Percentiles rank a stretch among this genome's conserved stretches.
These are phyloP conservation scores for Crotalus helleri DNA, from an alignment of 2,113 vertebrate species.

Conservation along the genomic window DNA sequence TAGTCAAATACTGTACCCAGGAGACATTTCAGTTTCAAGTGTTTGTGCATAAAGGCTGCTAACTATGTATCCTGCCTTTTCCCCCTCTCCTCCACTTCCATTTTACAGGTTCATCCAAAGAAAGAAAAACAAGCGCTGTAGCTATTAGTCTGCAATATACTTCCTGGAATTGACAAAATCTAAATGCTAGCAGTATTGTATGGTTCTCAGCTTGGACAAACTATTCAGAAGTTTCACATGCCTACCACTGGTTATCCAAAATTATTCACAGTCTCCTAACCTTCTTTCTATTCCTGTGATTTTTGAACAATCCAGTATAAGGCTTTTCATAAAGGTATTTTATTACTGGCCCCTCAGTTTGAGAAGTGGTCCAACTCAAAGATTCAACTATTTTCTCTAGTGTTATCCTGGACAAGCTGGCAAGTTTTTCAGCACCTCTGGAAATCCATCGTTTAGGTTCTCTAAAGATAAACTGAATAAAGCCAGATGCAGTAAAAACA, in stretches of 20 bases:
- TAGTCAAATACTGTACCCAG: neutral
- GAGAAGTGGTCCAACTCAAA: neutral
- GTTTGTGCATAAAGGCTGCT: neutral
- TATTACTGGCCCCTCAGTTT: accelerated
- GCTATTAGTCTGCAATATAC: neutral
- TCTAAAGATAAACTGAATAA: neutral
- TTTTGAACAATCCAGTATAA: accelerated
- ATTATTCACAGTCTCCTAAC: slow-evolving; percentile 5
- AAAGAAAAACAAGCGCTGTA: slow-evolving; percentile 10
- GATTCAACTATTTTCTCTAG: neutral
- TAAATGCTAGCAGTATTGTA: slow-evolving; percentile 14
- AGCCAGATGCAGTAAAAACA: neutral
- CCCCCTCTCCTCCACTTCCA: neutral
- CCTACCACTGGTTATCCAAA: neutral
- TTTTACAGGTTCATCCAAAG: neutral
- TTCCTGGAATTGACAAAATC: neutral
- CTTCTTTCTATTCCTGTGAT: accelerated
- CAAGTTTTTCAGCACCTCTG: neutral
- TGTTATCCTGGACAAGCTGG: neutral
- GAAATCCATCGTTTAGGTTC: neutral
- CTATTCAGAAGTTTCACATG: neutral
- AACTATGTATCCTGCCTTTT: neutral
- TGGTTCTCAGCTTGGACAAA: neutral
- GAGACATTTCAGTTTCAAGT: neutral
- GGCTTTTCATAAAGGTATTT: neutral